These are phyloP conservation scores for Callosobruchus maculatus DNA, from an alignment of 2,888 invertebrate species.

Conservation along the genomic window DNA sequence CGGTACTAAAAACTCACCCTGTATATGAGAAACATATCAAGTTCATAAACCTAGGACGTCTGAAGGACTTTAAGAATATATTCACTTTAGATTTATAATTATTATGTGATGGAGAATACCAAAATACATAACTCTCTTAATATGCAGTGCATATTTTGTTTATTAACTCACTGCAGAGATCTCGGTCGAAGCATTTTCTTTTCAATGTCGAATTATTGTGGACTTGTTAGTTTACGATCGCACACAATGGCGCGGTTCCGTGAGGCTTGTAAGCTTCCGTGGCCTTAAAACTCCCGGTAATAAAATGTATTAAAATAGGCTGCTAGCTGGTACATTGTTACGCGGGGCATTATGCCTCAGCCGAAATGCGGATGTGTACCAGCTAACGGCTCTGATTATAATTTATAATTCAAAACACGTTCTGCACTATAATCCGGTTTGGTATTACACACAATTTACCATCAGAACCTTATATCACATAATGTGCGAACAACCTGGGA, in stretches of 20 bases:
- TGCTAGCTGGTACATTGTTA: not conserved
- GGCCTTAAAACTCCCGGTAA: not conserved
- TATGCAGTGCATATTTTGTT: too few relatives aligned
- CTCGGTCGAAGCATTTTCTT: not conserved
- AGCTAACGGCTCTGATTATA: constrained; percentile 1
- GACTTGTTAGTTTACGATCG: not conserved
- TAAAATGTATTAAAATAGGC: not conserved
- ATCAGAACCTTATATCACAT: constrained; percentile 1
- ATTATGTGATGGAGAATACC: too few relatives aligned
- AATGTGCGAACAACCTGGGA: constrained; percentile 3
- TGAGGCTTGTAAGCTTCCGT: not conserved
- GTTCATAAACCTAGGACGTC: too few relatives aligned
- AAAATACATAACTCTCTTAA: too few relatives aligned
- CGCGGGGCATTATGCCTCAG: not conserved
- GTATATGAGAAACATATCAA: too few relatives aligned
- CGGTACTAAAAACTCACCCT: too few relatives aligned
- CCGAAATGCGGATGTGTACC: constrained; percentile 5
- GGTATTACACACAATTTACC: constrained; percentile 4
- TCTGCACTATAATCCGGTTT: constrained; percentile 11
- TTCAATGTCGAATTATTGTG: not conserved
- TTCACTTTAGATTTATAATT: too few relatives aligned
- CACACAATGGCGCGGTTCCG: not conserved
- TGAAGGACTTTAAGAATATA: too few relatives aligned
- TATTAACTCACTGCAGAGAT: not conserved
- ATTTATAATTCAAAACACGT: constrained; percentile 14